Conservation (phyloP, 2,888 invertebrate species). For the Heliconius cydno region DNA sequence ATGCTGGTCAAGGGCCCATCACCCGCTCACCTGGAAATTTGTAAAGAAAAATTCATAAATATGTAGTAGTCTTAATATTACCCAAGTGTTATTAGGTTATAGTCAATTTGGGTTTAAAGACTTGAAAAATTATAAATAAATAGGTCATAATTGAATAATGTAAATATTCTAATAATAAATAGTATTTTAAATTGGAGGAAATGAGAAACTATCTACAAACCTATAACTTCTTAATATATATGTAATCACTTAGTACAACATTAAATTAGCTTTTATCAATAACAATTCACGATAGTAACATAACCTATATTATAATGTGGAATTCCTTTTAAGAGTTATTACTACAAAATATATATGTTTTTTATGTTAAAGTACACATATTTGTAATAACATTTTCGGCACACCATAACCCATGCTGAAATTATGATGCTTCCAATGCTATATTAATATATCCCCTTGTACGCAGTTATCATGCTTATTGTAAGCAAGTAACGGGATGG, state of each 20-base stretch:
- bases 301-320: background rate
- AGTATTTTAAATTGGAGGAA: no score
- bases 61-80: background rate
- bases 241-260: background rate
- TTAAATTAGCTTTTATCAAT: background rate
- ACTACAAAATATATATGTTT: background rate
- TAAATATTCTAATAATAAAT: no score
- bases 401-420: constrained; percentile 55
- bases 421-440: constrained; percentile 69
- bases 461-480: constrained; percentile 67
- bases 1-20: constrained; percentile 63
- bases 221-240: no score
- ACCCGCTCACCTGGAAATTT: constrained; percentile 64
- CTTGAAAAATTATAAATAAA: background rate
- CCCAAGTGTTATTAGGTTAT: background rate
- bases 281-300: background rate
- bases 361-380: background rate
- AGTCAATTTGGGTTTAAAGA: background rate
- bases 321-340: background rate
- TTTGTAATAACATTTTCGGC: constrained; percentile 69
- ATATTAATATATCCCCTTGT: constrained; percentile 63
- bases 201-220: background rate
- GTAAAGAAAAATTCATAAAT: constrained; percentile 17
- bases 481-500: constrained; percentile 67
- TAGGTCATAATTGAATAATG: background rate